Percentiles rank a stretch among this genome's conserved stretches.
Evolutionary conservation across 1,140 invertebrate genomes (phyloP).

Genomic region (Lordiphosa stackelbergi): DNA sequence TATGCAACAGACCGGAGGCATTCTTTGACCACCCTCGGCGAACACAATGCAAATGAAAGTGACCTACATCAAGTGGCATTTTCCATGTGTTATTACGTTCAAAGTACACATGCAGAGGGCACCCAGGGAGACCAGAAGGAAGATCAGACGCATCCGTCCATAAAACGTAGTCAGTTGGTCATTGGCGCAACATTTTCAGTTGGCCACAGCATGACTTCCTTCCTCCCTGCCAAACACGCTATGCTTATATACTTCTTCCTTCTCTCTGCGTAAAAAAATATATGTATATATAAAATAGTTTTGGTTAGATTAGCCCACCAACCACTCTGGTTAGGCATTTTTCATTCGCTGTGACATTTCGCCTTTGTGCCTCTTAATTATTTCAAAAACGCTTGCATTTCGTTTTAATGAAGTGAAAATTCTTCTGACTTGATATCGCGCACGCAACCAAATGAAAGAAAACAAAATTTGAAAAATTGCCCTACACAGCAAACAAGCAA

Average conservation of each 20-base stretch:
- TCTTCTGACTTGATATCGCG: conserved; percentile 63
- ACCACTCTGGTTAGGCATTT: conserved; percentile 55
- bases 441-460: conserved; percentile 63
- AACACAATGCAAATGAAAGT: conserved; percentile 60
- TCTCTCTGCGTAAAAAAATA: not conserved
- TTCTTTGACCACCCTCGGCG: conserved; percentile 45
- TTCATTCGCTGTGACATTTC: conserved; percentile 72
- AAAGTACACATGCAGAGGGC: conserved; percentile 29
- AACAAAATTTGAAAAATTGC: conserved; percentile 30
- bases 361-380: conserved; percentile 74
- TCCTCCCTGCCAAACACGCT: conserved; percentile 31
- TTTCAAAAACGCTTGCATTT: conserved; percentile 74
- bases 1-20: conserved; percentile 59
- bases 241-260: conserved; percentile 27
- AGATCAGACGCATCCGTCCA: conserved; percentile 25
- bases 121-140: conserved; percentile 24
- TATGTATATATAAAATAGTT: conserved; percentile 23
- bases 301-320: conserved; percentile 38
- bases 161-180: conserved; percentile 21
- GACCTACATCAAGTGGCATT: conserved; percentile 74
- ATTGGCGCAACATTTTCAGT: conserved; percentile 39
- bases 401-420: conserved; percentile 77
- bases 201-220: conserved; percentile 41
- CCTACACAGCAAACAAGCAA: conserved; percentile 1
- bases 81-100: conserved; percentile 29